These are phyloP conservation scores for Ceuthmochares aereus DNA, from an alignment of 2,113 vertebrate species.

Conservation along the genomic window DNA sequence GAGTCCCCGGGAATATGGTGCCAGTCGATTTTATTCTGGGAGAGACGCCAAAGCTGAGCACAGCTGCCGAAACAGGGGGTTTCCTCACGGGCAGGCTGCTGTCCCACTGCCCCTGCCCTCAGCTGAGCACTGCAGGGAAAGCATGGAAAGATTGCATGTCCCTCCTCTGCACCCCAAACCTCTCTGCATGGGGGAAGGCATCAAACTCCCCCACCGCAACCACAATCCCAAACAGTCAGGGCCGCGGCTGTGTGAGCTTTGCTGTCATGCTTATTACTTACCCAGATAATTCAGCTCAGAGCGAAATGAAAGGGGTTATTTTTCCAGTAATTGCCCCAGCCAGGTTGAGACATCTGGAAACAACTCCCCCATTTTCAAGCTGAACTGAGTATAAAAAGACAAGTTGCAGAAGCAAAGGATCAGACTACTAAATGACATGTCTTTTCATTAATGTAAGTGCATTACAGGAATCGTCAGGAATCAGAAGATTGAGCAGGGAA, in stretches of 20 bases:
- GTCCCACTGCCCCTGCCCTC: not conserved
- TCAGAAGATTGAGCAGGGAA: not conserved
- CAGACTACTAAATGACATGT: rapidly evolving
- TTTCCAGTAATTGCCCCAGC: not conserved
- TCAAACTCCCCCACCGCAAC: too few species aligned
- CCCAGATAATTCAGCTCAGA: not conserved
- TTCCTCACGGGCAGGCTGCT: slow-evolving; percentile 44
- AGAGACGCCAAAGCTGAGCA: slow-evolving; percentile 41
- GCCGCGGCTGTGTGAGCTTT: not conserved
- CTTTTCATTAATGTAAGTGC: not conserved
- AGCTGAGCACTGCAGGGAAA: not conserved
- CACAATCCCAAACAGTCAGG: too few species aligned
- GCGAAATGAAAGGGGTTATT: not conserved
- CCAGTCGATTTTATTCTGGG: slow-evolving; percentile 41
- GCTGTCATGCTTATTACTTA: not conserved
- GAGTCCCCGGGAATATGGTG: slow-evolving; percentile 11
- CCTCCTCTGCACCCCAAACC: not conserved
- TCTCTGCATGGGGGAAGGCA: rapidly evolving
- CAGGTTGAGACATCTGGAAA: slow-evolving; percentile 6
- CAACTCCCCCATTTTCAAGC: not conserved
- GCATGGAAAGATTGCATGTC: not conserved
- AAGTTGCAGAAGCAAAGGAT: not conserved
- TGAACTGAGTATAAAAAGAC: not conserved
- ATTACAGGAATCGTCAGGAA: not conserved
- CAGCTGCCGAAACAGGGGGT: slow-evolving; percentile 46